These are phyloP conservation scores for Galagoides demidoff DNA, from an alignment of 2,797 vertebrate species.

Conservation along the genomic window DNA sequence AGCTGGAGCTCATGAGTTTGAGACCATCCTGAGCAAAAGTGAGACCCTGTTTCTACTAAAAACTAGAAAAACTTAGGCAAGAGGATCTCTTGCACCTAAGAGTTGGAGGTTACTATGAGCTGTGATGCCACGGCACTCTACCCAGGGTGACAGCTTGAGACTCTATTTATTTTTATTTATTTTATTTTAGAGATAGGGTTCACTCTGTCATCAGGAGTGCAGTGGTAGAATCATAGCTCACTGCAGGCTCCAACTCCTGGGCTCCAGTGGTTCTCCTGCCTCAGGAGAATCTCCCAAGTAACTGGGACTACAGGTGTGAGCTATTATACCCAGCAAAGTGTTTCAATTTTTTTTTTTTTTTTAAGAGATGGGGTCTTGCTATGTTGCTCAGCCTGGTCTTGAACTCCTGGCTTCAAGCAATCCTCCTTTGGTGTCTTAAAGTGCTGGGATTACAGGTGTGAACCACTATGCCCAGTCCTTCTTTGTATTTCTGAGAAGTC, in stretches of 20 bases:
- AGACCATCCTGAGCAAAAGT: too few species aligned
- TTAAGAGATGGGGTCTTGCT: background rate
- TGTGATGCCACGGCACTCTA: too few species aligned
- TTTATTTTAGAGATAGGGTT: background rate
- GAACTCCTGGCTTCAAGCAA: background rate
- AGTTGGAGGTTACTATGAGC: too few species aligned
- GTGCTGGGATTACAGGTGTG: background rate
- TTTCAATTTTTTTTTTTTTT: background rate
- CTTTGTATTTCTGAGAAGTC: conserved; percentile 17
- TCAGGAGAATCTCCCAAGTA: background rate
- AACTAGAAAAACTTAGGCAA: too few species aligned
- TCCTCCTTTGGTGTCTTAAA: background rate
- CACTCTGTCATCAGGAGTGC: background rate
- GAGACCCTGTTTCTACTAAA: too few species aligned
- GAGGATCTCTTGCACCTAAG: too few species aligned
- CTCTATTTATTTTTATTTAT: background rate
- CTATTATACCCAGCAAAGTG: background rate
- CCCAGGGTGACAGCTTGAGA: too few species aligned
- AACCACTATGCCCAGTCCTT: background rate
- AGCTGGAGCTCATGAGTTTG: too few species aligned
- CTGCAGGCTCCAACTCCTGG: background rate
- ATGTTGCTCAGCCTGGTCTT: background rate
- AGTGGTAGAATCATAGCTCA: background rate
- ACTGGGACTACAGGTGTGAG: background rate
- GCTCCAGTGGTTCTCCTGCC: background rate